These are phyloP conservation scores for Zygogramma bicolorata DNA, from an alignment of 2,888 invertebrate species.

Conservation along the genomic window DNA sequence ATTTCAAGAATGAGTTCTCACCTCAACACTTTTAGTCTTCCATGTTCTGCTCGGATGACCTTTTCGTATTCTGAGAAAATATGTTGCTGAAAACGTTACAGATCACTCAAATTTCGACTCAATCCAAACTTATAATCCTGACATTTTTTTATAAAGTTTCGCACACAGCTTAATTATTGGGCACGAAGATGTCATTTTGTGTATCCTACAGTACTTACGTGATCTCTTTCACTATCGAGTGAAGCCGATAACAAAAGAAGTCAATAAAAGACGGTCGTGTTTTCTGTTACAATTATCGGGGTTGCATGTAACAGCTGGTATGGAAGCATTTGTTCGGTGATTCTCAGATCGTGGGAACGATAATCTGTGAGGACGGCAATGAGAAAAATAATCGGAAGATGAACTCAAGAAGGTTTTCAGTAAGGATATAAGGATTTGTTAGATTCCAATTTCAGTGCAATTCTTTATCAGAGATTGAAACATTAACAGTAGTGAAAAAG, in stretches of 20 bases:
- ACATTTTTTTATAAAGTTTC: neutral
- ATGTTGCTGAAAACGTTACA: no score
- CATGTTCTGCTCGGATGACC: no score
- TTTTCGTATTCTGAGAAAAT: no score
- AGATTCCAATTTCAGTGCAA: no score
- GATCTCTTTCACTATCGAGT: constrained; percentile 1
- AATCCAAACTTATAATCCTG: no score
- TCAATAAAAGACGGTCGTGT: constrained; percentile 17
- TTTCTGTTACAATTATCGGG: constrained; percentile 18
- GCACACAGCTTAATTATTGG: neutral
- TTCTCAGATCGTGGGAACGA: constrained; percentile 14
- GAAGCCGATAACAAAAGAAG: constrained; percentile 10
- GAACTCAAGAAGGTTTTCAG: neutral
- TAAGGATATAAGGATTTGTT: neutral
- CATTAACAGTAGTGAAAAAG: no score
- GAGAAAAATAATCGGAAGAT: neutral
- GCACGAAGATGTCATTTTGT: neutral
- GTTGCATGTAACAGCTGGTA: constrained; percentile 13
- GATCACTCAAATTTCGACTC: no score
- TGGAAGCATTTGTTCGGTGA: neutral
- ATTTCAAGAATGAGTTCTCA: no score
- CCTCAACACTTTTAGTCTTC: no score
- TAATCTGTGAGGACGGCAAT: neutral
- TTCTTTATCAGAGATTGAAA: no score
- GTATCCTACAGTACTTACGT: neutral